Conservation (phyloP, 2,113 vertebrate species). For the Tachysurus vachellii region DNA sequence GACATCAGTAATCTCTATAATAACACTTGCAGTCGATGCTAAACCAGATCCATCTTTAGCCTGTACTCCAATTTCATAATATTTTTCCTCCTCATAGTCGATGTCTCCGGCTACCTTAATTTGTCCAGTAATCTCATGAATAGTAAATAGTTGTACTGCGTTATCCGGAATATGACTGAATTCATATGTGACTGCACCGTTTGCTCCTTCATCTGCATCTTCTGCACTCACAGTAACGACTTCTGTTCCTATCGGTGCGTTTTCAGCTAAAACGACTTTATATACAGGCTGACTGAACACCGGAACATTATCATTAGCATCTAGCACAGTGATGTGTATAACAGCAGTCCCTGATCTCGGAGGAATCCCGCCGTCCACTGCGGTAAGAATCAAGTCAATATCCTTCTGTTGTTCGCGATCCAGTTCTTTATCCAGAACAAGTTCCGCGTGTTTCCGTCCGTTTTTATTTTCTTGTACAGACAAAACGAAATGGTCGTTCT, state of each 20-base stretch:
- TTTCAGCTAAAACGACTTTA: slow-evolving; percentile 37
- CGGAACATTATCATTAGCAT: slow-evolving; percentile 45
- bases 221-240: slow-evolving; percentile 59
- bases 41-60: not conserved
- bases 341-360: slow-evolving; percentile 44
- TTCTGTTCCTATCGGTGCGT: slow-evolving; percentile 37
- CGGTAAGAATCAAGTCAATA: slow-evolving; percentile 68
- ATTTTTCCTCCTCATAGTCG: not conserved
- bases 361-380: slow-evolving; percentile 73
- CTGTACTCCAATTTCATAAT: not conserved
- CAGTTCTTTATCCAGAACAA: slow-evolving; percentile 67
- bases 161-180: not conserved
- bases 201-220: slow-evolving; percentile 16
- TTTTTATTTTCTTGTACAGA: slow-evolving; percentile 54
- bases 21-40: not conserved
- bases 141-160: not conserved
- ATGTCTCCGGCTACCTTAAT: not conserved
- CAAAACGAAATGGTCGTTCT: slow-evolving; percentile 58
- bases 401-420: slow-evolving; percentile 65
- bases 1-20: not conserved
- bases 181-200: slow-evolving; percentile 1
- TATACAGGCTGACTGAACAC: slow-evolving; percentile 25
- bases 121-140: not conserved
- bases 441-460: slow-evolving; percentile 55
- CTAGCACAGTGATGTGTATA: slow-evolving; percentile 60